These are phyloP conservation scores for Chouioia cunea DNA, from an alignment of 2,888 invertebrate species.

Conservation along the genomic window DNA sequence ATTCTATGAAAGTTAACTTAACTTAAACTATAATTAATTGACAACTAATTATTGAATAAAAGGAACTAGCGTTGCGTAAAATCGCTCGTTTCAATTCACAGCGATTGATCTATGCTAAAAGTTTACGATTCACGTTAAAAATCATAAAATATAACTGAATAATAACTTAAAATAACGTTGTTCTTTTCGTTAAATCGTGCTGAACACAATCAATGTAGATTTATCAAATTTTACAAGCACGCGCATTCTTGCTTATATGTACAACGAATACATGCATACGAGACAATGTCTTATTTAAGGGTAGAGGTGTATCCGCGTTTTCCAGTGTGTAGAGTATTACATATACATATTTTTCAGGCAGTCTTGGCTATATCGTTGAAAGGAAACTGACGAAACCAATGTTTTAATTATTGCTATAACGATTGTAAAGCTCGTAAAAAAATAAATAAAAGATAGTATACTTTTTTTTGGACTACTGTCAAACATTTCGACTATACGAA, in stretches of 20 bases:
- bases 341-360: slow-evolving; percentile 8
- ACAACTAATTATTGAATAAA: slow-evolving; percentile 21
- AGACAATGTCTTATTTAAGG: slow-evolving; percentile 3
- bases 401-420: too few species aligned
- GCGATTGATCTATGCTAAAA: not conserved
- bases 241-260: slow-evolving; percentile 1
- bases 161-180: not conserved
- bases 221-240: slow-evolving; percentile 15
- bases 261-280: not conserved
- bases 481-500: too few species aligned
- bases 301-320: not conserved
- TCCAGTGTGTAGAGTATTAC: not conserved
- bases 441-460: too few species aligned
- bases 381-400: too few species aligned
- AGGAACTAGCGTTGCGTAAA: slow-evolving; percentile 37
- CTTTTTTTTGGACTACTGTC: too few species aligned
- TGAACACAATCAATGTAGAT: slow-evolving; percentile 17
- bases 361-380: too few species aligned
- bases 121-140: not conserved
- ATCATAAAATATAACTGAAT: not conserved
- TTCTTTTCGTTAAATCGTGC: slow-evolving; percentile 3
- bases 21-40: slow-evolving; percentile 6
- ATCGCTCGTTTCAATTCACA: slow-evolving; percentile 19
- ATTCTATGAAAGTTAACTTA: slow-evolving; percentile 1
- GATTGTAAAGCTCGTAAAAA: too few species aligned